Base-by-base conservation (phyloP, 2,113 vertebrate genomes). In the Recurvirostra avosetta region DNA sequence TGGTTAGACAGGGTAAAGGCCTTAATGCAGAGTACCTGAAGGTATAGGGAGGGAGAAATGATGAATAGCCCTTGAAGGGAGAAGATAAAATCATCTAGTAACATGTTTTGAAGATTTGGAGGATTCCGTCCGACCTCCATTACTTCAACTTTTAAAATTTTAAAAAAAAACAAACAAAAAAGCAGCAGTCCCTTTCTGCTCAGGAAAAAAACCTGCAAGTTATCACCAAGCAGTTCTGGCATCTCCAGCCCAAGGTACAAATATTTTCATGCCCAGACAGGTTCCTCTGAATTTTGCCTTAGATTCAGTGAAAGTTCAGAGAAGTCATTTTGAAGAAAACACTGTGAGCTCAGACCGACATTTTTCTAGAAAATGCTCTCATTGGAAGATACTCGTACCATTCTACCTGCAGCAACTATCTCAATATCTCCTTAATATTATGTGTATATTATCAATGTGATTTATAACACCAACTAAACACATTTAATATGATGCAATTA, bases 11-110 rank as follows among this genome's bases (percentile, higher is more conserved):
- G 22, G 45, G 17, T 29, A 61, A 83, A 86, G 62, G 36, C 12
- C 13, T n/a, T 18, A 40, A 45, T 18, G n/a, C 16, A n/a, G 12
- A 66, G 14, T 2, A 66, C 6, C 8, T 71, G 52, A 30, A 53
- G 19, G 4, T 11, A 29, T 0, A 29, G 18, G 27, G 25, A 84
- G 10, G 2, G 8, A 25, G 6, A 72, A 45, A 40, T 4, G 20
- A 67, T 9, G 11, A 58, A 40, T 0, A 40, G 27, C 2, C n/a
- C n/a, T 40, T 29, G 21, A 67, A 79, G 9, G 29, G 38, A 75
- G 56, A 83, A 75, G 36, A 16, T 5, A 26, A 40, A 91, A 15
- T 32, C 11, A 47, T 53, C 34, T 13, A 41, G 23, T 40, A 96
- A 47, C 13, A 6, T 0, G 0, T 7, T 71, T 50, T 66, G 56